Percentiles rank a stretch among this genome's conserved stretches.
Evolutionary conservation across 1,140 invertebrate species (phyloP).

Genomic region (Penaeus japonicus): DNA sequence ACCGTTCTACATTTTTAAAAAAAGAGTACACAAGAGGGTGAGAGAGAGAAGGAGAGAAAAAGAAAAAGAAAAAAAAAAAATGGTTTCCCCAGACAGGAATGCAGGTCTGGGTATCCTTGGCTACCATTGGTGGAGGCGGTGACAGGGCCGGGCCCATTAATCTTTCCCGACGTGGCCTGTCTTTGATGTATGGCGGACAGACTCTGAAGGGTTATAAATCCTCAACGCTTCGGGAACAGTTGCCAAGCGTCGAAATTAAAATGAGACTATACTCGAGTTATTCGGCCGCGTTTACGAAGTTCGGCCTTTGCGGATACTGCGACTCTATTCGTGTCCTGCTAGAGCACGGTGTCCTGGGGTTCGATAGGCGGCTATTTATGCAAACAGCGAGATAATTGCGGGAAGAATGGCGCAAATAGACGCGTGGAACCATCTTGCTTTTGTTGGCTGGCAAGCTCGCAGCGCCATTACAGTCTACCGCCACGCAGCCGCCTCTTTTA

Average conservation of each 20-base stretch:
- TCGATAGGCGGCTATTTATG: neutral
- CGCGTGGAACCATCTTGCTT: constrained; percentile 51
- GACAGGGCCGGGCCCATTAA: constrained; percentile 54
- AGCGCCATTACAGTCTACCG: constrained; percentile 53
- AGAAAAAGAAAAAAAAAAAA: constrained; percentile 22
- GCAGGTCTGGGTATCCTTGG: constrained; percentile 44
- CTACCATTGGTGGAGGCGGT: constrained; percentile 55
- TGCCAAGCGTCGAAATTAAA: constrained; percentile 54
- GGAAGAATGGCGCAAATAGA: constrained; percentile 40
- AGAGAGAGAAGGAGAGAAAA: neutral
- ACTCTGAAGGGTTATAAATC: constrained; percentile 56
- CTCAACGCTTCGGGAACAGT: constrained; percentile 53
- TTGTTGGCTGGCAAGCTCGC: constrained; percentile 50
- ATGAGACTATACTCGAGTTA: constrained; percentile 49
- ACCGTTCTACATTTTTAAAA: constrained; percentile 10
- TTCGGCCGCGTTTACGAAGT: neutral
- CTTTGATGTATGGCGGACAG: constrained; percentile 56
- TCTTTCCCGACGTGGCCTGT: constrained; percentile 54
- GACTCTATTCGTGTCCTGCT: too few relatives aligned
- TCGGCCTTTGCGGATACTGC: neutral
- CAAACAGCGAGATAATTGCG: neutral
- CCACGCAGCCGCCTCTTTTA: constrained; percentile 48
- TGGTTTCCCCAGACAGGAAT: constrained; percentile 49
- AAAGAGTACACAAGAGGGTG: neutral
- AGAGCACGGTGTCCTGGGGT: neutral